Conservation (phyloP, 2,888 invertebrate genomes). For the Cyaniris semiargus region DNA sequence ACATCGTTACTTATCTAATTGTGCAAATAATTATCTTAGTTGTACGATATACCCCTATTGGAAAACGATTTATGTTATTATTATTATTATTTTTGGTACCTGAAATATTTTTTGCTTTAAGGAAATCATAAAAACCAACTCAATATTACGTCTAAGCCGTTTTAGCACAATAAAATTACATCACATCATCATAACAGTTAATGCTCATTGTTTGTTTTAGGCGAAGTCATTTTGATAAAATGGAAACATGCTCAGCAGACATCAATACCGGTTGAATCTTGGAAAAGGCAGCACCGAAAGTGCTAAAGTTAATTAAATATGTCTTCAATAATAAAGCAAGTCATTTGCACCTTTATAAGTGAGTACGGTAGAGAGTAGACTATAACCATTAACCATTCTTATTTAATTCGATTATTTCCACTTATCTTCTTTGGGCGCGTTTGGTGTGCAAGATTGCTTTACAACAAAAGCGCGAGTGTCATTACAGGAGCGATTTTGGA, state of each 20-base stretch:
- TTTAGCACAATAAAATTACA: neutral
- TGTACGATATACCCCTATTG: too few relatives aligned
- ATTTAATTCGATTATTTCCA: too few relatives aligned
- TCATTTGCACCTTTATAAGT: slow-evolving; percentile 31
- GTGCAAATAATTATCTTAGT: too few relatives aligned
- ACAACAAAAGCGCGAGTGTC: too few relatives aligned
- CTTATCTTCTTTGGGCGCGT: too few relatives aligned
- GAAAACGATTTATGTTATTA: neutral
- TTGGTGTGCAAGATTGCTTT: neutral
- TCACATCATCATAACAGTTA: slow-evolving; percentile 23
- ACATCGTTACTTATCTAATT: too few relatives aligned
- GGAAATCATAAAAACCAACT: neutral
- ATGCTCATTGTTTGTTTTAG: slow-evolving; percentile 21
- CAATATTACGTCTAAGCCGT: neutral
- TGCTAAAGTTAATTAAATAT: neutral
- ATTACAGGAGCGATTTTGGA: too few relatives aligned
- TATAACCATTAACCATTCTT: neutral
- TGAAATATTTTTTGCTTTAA: neutral
- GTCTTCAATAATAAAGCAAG: slow-evolving; percentile 25
- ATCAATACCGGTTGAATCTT: slow-evolving; percentile 27
- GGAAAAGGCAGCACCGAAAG: neutral
- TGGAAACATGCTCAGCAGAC: slow-evolving; percentile 3
- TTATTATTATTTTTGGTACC: neutral
- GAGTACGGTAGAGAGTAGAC: neutral
- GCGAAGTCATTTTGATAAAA: neutral